Evolutionary conservation across 2,113 vertebrate genomes (phyloP).

Genomic region (Peromyscus leucopus): DNA sequence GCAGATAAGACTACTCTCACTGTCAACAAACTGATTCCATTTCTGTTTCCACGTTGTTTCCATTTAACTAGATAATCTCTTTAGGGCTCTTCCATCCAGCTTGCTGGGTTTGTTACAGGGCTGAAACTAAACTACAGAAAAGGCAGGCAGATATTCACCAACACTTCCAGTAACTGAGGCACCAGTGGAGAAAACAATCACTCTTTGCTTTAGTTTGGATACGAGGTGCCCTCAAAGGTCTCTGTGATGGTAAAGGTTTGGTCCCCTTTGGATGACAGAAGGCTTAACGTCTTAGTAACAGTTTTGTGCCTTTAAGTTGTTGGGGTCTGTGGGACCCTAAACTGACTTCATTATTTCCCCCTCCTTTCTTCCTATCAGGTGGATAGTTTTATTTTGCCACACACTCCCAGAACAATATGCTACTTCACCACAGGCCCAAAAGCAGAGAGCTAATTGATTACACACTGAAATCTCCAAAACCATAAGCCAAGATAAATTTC

Average conservation of each 20-base stretch:
- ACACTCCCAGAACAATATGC: not conserved
- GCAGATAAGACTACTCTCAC: not conserved
- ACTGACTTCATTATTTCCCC: not conserved
- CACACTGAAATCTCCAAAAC: not conserved
- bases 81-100: not conserved
- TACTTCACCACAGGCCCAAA: not conserved
- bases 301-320: not conserved
- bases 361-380: not conserved
- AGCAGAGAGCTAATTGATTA: not conserved
- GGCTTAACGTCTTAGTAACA: not conserved
- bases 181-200: not conserved
- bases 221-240: not conserved
- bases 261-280: not conserved
- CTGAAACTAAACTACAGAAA: not conserved
- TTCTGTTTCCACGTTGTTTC: constrained; percentile 25
- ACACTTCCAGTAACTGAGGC: not conserved
- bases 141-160: not conserved
- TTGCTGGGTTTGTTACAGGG: not conserved
- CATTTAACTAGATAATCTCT: not conserved
- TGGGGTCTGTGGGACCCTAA: not conserved
- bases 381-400: not conserved
- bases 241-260: not conserved
- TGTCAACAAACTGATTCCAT: constrained; percentile 19
- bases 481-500: not conserved
- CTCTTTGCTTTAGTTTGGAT: not conserved